Percentiles rank a stretch among this genome's conserved stretches.
phyloP scores from a whole-genome alignment of 2,113 vertebrate genomes.

The Tichodroma muraria region DNA sequence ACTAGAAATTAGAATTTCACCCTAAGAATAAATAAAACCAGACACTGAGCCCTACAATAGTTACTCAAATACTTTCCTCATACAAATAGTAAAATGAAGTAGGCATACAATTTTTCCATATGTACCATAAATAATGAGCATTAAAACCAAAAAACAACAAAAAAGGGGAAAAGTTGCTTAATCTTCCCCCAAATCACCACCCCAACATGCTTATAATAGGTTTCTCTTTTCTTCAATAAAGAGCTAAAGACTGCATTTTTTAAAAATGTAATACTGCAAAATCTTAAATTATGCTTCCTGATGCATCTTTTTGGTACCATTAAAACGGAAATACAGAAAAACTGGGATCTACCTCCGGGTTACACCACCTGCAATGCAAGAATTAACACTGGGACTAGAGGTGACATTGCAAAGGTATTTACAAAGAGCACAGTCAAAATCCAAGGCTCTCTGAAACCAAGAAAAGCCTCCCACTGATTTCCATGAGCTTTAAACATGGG shows the following conservation, averaged over 20 bases:
- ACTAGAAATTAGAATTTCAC: not conserved
- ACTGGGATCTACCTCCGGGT: not conserved
- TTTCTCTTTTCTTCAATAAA: not conserved
- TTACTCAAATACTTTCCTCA: not conserved
- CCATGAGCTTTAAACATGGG: not conserved
- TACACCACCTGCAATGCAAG: not conserved
- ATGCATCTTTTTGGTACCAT: not conserved
- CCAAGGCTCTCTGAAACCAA: not conserved
- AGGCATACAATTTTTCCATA: not conserved
- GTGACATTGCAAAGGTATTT: not conserved
- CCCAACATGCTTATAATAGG: not conserved
- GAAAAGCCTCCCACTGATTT: not conserved
- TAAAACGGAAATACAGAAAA: not conserved
- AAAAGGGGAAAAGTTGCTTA: rapidly evolving
- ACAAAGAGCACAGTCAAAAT: not conserved
- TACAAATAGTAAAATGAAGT: not conserved
- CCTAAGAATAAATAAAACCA: not conserved
- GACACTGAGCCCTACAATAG: not conserved
- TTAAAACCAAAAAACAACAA: not conserved
- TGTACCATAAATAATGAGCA: not conserved
- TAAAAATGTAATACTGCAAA: not conserved
- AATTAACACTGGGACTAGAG: not conserved
- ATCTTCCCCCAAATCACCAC: not conserved
- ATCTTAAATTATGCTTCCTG: not conserved
- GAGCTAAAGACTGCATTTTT: not conserved